Percentiles rank a stretch among this genome's conserved stretches.
Conservation (phyloP, 1,140 invertebrate genomes). For the Apis dorsata region DNA sequence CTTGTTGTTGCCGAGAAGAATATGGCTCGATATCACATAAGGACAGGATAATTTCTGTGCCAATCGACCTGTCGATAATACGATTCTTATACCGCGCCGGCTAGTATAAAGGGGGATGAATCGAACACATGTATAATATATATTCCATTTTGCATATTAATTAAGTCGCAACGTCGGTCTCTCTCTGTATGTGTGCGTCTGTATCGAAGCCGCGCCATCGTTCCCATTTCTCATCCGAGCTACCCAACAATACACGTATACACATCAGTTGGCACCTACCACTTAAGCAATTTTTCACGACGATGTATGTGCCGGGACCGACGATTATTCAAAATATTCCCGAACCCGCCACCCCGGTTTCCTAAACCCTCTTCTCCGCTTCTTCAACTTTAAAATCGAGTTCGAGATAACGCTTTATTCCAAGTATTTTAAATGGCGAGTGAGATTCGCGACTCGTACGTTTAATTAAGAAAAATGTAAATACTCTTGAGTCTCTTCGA, state of each 20-base stretch:
- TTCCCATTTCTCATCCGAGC: background rate
- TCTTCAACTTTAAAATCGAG: background rate
- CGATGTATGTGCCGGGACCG: background rate
- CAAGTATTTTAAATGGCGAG: background rate
- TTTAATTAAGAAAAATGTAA: background rate
- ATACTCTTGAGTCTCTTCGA: too few species aligned
- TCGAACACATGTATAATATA: background rate
- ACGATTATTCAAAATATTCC: conserved; percentile 10
- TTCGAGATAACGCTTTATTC: background rate
- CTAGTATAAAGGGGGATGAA: background rate
- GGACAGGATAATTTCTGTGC: background rate
- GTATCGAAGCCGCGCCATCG: background rate
- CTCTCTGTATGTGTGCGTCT: background rate
- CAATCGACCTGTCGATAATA: background rate
- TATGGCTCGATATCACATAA: too few species aligned
- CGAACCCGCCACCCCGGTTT: background rate
- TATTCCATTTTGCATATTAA: background rate
- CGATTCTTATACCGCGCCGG: background rate
- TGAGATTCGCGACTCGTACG: background rate
- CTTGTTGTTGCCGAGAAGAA: too few species aligned
- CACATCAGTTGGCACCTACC: background rate
- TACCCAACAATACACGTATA: background rate
- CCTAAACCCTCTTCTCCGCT: background rate
- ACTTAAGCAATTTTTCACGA: conserved; percentile 14
- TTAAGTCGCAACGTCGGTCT: background rate